phyloP scores from a whole-genome alignment of 2,113 vertebrate species.

The Sinocyclocheilus grahami region DNA sequence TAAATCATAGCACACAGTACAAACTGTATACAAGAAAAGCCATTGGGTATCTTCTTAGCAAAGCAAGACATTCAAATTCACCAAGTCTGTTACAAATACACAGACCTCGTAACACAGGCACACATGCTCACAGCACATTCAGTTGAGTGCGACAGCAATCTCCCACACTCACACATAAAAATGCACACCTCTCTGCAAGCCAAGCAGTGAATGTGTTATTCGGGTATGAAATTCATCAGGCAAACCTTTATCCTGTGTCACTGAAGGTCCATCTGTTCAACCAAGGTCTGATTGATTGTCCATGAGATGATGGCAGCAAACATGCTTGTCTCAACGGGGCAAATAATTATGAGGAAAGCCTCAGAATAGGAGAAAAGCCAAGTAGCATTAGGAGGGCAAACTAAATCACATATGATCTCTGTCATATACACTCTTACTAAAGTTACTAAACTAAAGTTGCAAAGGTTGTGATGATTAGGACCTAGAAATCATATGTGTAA shows the following conservation, averaged over 20 bases:
- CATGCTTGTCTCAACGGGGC: slow-evolving; percentile 8
- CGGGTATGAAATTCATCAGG: neutral
- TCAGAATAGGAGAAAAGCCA: slow-evolving; percentile 22
- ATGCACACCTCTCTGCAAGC: neutral
- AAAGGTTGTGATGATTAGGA: neutral
- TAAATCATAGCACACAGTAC: neutral
- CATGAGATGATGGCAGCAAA: slow-evolving; percentile 30
- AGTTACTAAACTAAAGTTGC: too few species aligned
- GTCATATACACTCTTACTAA: neutral
- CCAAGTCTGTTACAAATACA: neutral
- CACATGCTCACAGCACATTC: neutral
- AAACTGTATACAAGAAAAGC: neutral
- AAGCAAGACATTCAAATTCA: neutral
- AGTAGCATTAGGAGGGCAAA: slow-evolving; percentile 12
- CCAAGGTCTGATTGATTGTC: slow-evolving; percentile 45
- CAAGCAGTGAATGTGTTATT: slow-evolving; percentile 12
- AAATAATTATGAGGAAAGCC: slow-evolving; percentile 28
- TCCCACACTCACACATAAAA: neutral
- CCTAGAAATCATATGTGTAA: neutral
- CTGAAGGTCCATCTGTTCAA: slow-evolving; percentile 5
- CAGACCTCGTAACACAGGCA: neutral
- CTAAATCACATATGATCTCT: slow-evolving; percentile 3
- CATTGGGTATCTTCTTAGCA: neutral
- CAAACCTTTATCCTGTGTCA: slow-evolving; percentile 13
- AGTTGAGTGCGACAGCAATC: neutral